Evolutionary conservation across 2,797 vertebrate species (phyloP).

Genomic region (Poeciliopsis gracilis): DNA sequence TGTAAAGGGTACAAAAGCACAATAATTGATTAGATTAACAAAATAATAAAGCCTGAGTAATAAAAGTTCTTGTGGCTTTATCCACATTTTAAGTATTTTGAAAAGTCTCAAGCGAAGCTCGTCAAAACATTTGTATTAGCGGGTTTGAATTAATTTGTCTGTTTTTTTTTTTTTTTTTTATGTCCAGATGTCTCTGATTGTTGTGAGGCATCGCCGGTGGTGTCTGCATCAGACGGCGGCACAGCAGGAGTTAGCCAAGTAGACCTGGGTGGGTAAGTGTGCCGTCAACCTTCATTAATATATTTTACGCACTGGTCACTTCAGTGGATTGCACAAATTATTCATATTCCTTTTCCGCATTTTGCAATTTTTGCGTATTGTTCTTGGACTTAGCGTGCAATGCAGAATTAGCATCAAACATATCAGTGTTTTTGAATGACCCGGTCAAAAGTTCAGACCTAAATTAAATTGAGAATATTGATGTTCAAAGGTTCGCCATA

Average conservation of each 20-base stretch:
- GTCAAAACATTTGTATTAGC: neutral
- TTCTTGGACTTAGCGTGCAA: neutral
- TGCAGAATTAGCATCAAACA: neutral
- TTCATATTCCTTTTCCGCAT: neutral
- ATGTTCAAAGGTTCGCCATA: neutral
- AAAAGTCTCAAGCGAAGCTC: neutral
- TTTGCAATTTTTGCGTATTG: neutral
- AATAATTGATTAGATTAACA: too few relatives aligned
- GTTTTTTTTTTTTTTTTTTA: neutral
- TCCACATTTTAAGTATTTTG: neutral
- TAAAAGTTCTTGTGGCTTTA: neutral
- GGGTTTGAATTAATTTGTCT: conserved; percentile 8
- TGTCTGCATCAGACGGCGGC: conserved; percentile 48
- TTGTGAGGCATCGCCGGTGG: conserved; percentile 55
- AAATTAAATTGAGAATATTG: neutral
- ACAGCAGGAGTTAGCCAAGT: conserved; percentile 59
- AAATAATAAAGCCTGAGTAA: too few relatives aligned
- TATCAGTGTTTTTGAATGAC: too few relatives aligned
- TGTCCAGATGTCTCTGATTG: conserved; percentile 60
- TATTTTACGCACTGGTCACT: neutral
- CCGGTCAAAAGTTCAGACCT: neutral
- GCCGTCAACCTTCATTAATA: neutral
- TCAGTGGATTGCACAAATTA: neutral
- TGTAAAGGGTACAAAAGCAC: too few relatives aligned
- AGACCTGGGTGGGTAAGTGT: conserved; percentile 77